Conservation (phyloP, 2,113 vertebrate genomes). For the Taxidea taxus region DNA sequence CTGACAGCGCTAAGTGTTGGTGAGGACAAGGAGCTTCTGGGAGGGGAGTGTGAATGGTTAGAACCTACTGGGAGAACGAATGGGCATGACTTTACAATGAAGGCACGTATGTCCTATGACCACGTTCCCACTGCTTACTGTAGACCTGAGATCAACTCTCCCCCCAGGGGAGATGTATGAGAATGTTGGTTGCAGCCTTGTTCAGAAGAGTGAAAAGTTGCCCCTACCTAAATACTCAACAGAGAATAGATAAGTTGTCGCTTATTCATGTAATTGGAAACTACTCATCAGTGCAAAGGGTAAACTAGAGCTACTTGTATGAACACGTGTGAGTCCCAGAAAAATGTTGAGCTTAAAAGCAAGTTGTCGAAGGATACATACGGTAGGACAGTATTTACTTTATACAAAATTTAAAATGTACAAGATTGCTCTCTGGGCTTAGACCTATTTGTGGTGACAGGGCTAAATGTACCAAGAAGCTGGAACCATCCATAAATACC, state of each 20-base stretch:
- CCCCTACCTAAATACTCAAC: not conserved
- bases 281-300: not conserved
- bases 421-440: not conserved
- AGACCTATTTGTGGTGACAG: not conserved
- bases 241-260: not conserved
- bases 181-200: not conserved
- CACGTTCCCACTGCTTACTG: not conserved
- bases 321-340: not conserved
- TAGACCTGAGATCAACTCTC: not conserved
- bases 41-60: too few relatives aligned
- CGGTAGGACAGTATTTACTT: not conserved
- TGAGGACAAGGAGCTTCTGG: not conserved
- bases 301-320: not conserved
- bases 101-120: not conserved
- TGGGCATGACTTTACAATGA: not conserved
- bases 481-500: not conserved
- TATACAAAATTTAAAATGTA: not conserved
- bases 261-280: not conserved
- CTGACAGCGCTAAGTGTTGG: not conserved
- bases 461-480: not conserved
- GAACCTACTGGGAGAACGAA: not conserved
- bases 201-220: not conserved
- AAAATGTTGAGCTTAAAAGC: not conserved
- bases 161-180: not conserved
- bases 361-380: not conserved